Evolutionary conservation across 2,797 vertebrate genomes (phyloP), one percentile per base, ranked within the genome.

Genomic region (Ambastaia sidthimunki): DNA sequence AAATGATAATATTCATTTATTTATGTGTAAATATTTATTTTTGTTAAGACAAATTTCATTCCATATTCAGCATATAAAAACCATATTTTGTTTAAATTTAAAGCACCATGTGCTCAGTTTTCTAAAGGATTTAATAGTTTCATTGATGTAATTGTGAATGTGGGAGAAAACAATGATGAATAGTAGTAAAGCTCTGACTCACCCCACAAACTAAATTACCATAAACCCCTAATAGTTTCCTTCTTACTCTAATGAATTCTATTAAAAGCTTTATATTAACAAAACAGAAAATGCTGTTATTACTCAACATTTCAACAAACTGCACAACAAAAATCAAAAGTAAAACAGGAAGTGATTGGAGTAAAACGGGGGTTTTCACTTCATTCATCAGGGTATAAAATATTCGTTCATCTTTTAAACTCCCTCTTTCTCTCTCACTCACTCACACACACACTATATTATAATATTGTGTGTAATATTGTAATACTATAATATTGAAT

Each of bases 241-340:
- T 71, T 63, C 25, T 50, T 71, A 63, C n/a, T 50, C n/a, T 34
- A n/a, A 18, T 25, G 71, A 52, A 52, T 71, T 71, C 68, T 28
- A 62, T 9, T 13, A 5, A 37, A 15, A 57, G 1, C 48, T 18
- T 68, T 15, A n/a, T 3, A 15, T 2, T 28, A 57, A 23, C 0
- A 1, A 25, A 68, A 23, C 9, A 44, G 48, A 12, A 6, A 16
- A 12, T 21, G 19, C 1, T 16, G 12, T 44, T 67, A 28, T 54
- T 41, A 13, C 11, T 55, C 7, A 25, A 57, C 15, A 68, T 62
- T 1, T 50, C 18, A 67, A 31, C 23, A 23, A 18, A 6, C 0
- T 57, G 4, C 4, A 18, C 19, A n/a, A 21, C 34, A 23, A 69
- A 11, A 21, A 59, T 21, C 19, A 48, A 72, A 73, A 78, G 41